Percentiles rank a stretch among this genome's conserved stretches.
These are phyloP conservation scores for Drosophila prolongata DNA, from an alignment of 2,888 invertebrate species.

Conservation along the genomic window DNA sequence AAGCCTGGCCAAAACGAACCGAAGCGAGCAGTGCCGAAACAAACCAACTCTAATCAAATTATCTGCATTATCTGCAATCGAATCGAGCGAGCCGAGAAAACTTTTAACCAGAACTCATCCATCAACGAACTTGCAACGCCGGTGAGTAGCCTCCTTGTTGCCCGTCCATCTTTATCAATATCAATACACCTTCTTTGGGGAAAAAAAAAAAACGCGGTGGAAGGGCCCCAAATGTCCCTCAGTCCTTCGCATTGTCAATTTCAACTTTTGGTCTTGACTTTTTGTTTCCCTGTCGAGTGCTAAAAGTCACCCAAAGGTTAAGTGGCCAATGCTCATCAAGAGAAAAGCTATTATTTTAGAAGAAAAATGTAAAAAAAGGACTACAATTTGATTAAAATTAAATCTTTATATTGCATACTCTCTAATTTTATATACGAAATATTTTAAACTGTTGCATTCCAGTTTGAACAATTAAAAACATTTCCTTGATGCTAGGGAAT, in stretches of 20 bases:
- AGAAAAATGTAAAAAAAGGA: not conserved
- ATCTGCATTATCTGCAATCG: conserved; percentile 21
- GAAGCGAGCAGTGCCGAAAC: conserved; percentile 4
- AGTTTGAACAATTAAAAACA: no score
- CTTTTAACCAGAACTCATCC: conserved; percentile 21
- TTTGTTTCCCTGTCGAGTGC: not conserved
- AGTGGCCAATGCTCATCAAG: not conserved
- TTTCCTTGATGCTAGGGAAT: no score
- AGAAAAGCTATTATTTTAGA: not conserved
- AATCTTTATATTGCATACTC: no score
- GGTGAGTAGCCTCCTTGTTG: conserved; percentile 35
- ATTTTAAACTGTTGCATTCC: no score
- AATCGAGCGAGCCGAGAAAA: conserved; percentile 3
- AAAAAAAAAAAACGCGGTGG: not conserved
- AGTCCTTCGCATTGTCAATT: not conserved
- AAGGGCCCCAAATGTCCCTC: not conserved
- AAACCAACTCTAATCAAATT: conserved; percentile 25
- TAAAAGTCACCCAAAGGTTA: conserved; percentile 6
- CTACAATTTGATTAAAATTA: not conserved
- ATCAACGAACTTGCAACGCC: conserved; percentile 7
- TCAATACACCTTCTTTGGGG: not conserved
- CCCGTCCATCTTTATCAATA: conserved; percentile 27
- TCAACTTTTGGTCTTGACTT: not conserved
- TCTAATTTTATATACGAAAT: no score
- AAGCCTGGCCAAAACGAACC: conserved; percentile 3